Base-by-base conservation (phyloP, 2,113 vertebrate genomes). In the Nettapus auritus region DNA sequence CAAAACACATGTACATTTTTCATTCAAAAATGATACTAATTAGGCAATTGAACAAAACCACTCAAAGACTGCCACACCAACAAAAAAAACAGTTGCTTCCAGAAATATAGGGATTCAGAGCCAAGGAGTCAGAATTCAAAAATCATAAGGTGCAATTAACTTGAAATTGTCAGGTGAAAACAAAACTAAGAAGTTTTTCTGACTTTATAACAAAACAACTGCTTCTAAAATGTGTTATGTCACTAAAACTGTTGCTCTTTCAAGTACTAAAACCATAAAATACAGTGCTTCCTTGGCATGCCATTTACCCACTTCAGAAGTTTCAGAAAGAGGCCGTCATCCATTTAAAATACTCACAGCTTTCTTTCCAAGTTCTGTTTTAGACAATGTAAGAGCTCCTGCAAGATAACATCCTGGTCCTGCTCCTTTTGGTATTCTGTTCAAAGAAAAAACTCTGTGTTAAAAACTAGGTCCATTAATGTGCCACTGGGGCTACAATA, bases 331-430 rank as follows among this genome's bases (percentile, higher is more conserved):
- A 15, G 59, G 29, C n/a, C 1, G 0, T 82, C 53, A 80, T 53
- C 56, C 56, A 74, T 57, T 79, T 48, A 22, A 67, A 77, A 92
- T 97, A 99, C 99, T 99, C 97, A 99, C 99, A 97, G 99, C 99
- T 99, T 99, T 99, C 98, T 99, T 99, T 94, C 99, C 99, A 95
- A 98, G 99, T 91, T 99, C 99, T 82, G 98, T 98, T 98, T 99
- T 99, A 67, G 99, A 98, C 60, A 99, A 94, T 7, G 99, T 98
- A 63, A 99, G 97, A 71, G 99, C 99, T 91, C 99, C 99, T 86
- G 98, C 97, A 77, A 99, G 98, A 40, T 99, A 99, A 86, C 99
- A 99, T 46, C 99, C 99, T 52, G 99, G 99, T 97, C 98, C 98
- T 33, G 99, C 98, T 63, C 99, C 99, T 96, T 99, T 99, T 70